Evolutionary conservation across 2,888 invertebrate genomes (phyloP), one percentile per base, ranked within the genome.

Genomic region (Eristalis tenax): DNA sequence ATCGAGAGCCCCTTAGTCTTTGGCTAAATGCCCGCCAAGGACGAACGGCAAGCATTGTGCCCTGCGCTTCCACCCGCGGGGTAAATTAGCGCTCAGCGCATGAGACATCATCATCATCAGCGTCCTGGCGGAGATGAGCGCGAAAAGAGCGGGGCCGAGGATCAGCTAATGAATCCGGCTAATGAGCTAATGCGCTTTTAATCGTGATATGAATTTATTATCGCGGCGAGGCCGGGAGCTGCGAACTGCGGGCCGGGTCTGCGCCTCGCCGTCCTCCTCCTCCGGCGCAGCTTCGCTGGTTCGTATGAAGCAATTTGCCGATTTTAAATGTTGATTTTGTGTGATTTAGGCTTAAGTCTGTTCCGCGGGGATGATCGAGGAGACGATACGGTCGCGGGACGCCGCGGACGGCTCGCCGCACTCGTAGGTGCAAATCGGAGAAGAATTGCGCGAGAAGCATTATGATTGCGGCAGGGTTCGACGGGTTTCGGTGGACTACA

Each of bases 171-270:
- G 87, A 87, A 83, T 83, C 83, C 66, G 83, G 87, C 83, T 87
- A 87, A 87, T 87, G 87, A 87, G 87, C 83, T 87, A 87, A 87
- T 87, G 87, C 87, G 73, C 83, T 87, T 87, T 87, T 87, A 87
- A 87, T 87, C 83, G 87, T 83, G 87, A 87, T 87, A 83, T 79
- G 87, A 87, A 87, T 83, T 87, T 87, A 87, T 87, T 83, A 87
- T 87, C 71, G 64, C 59, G 11, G 59, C 15, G 26, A 18, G 59
- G 23, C 59, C 59, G 26, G 59, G 26, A 28, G 32, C 32, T 32
- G 32, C 28, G 28, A 28, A 4, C 32, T 32, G 32, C 5, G 32
- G 6, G 59, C 59, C 26, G 59, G 15, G 59, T 13, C 59, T 26
- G 22, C 13, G 26, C 26, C 66, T 70, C 69, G 56, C 63, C 73